These are phyloP conservation scores for Brenthis hecate DNA, from an alignment of 2,888 invertebrate species.

Conservation along the genomic window DNA sequence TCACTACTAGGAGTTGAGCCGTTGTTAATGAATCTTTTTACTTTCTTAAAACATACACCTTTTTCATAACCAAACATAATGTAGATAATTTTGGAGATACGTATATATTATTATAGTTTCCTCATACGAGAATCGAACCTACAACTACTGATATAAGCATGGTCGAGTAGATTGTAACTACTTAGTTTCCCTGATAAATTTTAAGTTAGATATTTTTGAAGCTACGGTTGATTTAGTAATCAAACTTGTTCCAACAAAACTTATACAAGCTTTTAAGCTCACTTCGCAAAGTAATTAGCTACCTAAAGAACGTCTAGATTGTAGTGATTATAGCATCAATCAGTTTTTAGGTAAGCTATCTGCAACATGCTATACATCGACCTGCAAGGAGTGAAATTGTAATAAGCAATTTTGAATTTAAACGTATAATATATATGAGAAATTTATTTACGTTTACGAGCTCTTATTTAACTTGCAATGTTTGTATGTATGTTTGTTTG, in stretches of 20 bases:
- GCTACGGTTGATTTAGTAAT: conserved; percentile 18
- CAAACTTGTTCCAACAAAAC: conserved; percentile 12
- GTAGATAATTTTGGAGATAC: neutral
- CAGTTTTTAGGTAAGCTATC: conserved; percentile 17
- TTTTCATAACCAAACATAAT: no score
- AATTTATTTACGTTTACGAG: no score
- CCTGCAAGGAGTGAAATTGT: neutral
- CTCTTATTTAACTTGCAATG: no score
- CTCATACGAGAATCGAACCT: neutral
- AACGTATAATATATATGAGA: neutral
- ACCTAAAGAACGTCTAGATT: conserved; percentile 1
- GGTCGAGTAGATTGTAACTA: no score
- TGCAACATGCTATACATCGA: neutral
- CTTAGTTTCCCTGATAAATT: no score
- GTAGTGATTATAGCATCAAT: conserved; percentile 14
- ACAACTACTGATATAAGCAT: no score
- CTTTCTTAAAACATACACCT: no score
- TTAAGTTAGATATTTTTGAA: neutral
- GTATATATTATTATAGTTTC: neutral
- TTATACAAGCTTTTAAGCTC: conserved; percentile 7
- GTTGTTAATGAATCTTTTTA: no score
- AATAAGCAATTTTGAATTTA: neutral
- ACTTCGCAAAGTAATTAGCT: neutral
- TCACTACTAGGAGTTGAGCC: no score
- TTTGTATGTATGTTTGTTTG: no score